These are phyloP conservation scores for Mus minutoides DNA, from an alignment of 2,797 vertebrate genomes.

Conservation along the genomic window DNA sequence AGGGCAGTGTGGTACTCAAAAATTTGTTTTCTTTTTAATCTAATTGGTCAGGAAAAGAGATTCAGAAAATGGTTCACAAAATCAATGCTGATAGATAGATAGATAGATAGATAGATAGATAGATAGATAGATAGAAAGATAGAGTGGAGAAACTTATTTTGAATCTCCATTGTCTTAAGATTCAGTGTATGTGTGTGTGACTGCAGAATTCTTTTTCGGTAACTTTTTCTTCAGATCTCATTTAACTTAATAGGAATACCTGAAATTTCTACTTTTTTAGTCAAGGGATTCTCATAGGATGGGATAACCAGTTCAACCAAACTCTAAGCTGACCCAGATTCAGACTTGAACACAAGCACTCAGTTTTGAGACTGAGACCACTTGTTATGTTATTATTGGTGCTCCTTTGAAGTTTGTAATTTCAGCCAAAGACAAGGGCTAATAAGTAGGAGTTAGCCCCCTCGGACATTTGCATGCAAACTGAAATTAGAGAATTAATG, in stretches of 20 bases:
- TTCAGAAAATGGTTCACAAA: not conserved
- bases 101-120: no score
- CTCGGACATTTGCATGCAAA: not conserved
- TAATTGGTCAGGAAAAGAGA: not conserved
- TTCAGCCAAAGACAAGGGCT: slow-evolving; percentile 44
- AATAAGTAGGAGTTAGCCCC: not conserved
- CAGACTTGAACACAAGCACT: slow-evolving; percentile 53
- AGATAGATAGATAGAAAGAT: no score
- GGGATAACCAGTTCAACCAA: slow-evolving; percentile 49
- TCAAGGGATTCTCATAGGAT: slow-evolving; percentile 61
- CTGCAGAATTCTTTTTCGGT: slow-evolving; percentile 29
- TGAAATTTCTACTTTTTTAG: slow-evolving; percentile 45
- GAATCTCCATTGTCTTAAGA: not conserved
- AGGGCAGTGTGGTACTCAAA: not conserved
- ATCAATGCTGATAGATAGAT: no score
- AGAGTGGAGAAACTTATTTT: not conserved
- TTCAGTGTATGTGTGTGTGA: not conserved
- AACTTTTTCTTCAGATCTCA: slow-evolving; percentile 17
- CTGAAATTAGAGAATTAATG: slow-evolving; percentile 51
- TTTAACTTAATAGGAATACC: slow-evolving; percentile 38
- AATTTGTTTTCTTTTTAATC: not conserved
- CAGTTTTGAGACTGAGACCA: slow-evolving; percentile 5
- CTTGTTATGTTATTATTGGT: slow-evolving; percentile 11
- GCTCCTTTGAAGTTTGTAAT: slow-evolving; percentile 32
- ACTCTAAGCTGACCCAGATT: slow-evolving; percentile 55